These are phyloP conservation scores for Ridgeia piscesae DNA, from an alignment of 1,140 invertebrate species.

Conservation along the genomic window DNA sequence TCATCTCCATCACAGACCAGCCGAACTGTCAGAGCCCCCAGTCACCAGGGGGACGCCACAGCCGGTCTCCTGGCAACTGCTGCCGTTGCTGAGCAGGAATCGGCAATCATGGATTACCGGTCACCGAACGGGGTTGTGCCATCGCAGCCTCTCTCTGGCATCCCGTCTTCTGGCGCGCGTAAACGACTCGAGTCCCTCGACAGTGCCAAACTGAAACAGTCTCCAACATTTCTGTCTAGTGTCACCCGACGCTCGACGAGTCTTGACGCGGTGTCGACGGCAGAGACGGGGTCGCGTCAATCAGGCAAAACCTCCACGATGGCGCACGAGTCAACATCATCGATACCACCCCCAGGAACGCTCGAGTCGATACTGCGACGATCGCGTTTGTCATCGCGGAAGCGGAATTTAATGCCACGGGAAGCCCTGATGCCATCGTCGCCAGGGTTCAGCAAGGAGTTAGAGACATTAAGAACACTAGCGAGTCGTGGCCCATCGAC, in stretches of 20 bases:
- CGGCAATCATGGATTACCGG: conserved; percentile 18
- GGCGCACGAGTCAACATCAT: background rate
- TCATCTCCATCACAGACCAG: conserved; percentile 2
- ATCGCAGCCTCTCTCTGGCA: background rate
- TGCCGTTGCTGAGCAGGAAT: conserved; percentile 1
- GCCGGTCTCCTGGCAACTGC: conserved; percentile 15
- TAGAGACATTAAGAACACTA: background rate
- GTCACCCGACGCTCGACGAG: conserved; percentile 2
- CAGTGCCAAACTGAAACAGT: conserved; percentile 27
- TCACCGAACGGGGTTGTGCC: background rate
- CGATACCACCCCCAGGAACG: background rate
- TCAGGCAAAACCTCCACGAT: background rate
- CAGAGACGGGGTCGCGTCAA: background rate
- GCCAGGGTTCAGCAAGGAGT: background rate
- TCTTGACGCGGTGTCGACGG: background rate
- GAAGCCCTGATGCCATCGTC: background rate
- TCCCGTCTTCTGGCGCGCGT: background rate
- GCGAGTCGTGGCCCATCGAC: background rate
- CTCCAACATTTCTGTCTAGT: conserved; percentile 20
- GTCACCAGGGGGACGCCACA: background rate
- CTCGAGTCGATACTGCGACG: background rate
- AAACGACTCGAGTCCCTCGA: conserved; percentile 12
- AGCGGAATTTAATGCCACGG: conserved; percentile 11
- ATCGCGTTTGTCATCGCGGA: background rate
- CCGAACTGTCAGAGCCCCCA: background rate